phyloP scores from a whole-genome alignment of 2,797 vertebrate species.

The Aulostomus chinensis region DNA sequence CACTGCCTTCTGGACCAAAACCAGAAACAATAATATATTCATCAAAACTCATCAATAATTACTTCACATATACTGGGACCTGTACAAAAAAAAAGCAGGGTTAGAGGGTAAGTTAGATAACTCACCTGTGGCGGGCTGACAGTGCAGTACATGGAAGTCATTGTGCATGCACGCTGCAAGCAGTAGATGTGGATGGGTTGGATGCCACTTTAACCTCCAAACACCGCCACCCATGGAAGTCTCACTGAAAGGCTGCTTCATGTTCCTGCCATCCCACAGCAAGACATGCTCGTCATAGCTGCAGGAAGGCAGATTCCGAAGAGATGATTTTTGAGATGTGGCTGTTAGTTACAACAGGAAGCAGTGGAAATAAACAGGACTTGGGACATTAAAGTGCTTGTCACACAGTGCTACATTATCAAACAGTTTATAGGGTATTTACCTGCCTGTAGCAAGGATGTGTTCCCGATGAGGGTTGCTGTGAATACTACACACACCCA shows the following conservation, averaged over 20 bases:
- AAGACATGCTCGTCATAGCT: slow-evolving; percentile 94
- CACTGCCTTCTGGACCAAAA: slow-evolving; percentile 72
- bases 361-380: neutral
- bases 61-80: too few species aligned
- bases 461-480: slow-evolving; percentile 88
- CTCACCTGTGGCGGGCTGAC: slow-evolving; percentile 77
- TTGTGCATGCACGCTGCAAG: slow-evolving; percentile 95
- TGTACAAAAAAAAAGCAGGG: too few species aligned
- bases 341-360: neutral
- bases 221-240: slow-evolving; percentile 86
- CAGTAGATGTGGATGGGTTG: slow-evolving; percentile 82
- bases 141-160: slow-evolving; percentile 90
- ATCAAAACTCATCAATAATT: too few species aligned
- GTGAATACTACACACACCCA: slow-evolving; percentile 97
- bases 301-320: slow-evolving; percentile 1
- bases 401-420: neutral
- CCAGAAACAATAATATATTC: neutral
- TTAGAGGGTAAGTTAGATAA: too few species aligned
- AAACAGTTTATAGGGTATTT: slow-evolving; percentile 25
- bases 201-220: slow-evolving; percentile 98
- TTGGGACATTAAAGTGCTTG: neutral
- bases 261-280: slow-evolving; percentile 93
- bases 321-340: neutral
- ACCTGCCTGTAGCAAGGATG: slow-evolving; percentile 94
- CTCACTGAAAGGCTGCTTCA: slow-evolving; percentile 85